Base-by-base conservation (phyloP, 2,113 vertebrate genomes). In the Glaucidium brasilianum region DNA sequence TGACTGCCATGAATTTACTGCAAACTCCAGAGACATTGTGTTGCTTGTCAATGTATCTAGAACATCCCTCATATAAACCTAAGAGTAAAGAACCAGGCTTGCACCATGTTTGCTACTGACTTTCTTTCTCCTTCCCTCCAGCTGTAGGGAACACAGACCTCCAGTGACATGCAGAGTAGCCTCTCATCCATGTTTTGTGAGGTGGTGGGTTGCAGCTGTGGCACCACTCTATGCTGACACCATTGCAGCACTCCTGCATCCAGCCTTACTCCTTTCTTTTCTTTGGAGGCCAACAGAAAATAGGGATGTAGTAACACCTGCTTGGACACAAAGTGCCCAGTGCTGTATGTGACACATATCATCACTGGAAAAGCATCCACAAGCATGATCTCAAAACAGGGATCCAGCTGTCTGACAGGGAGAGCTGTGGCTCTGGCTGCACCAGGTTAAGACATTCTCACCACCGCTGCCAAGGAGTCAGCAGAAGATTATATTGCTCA, bases 1-100 rank as follows among this genome's bases (percentile, higher is more conserved):
- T 92, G 67, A 50, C 58, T 93, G 67, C 62, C 27, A 52, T 67
- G 39, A 92, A 79, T 88, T 90, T 74, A 59, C 75, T 83, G 59
- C 73, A 75, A 32, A 63, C 66, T 92, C 59, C 23, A 84, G 71
- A 87, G 73, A 34, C 19, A 1, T 2, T 49, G 7, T 66, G 79
- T 35, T 86, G 43, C 41, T 95, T 77, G 50, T 34, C n/a, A 83
- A 30, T 16, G 21, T 50, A 60, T 39, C 45, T 55, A 49, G 59
- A 85, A 71, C 8, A 43, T 39, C 16, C 9, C 6, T 85, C 58
- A 22, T 39, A 71, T 29, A 76, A 84, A 60, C 32, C 20, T 9
- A 45, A 45, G 10, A 50, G 20, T 58, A 41, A 83, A 81, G 20
- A 22, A 66, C 10, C 14, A 52, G 6, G 6, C 25, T 82, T 34